phyloP scores from a whole-genome alignment of 1,140 invertebrate species.

The Colletes gigas region DNA sequence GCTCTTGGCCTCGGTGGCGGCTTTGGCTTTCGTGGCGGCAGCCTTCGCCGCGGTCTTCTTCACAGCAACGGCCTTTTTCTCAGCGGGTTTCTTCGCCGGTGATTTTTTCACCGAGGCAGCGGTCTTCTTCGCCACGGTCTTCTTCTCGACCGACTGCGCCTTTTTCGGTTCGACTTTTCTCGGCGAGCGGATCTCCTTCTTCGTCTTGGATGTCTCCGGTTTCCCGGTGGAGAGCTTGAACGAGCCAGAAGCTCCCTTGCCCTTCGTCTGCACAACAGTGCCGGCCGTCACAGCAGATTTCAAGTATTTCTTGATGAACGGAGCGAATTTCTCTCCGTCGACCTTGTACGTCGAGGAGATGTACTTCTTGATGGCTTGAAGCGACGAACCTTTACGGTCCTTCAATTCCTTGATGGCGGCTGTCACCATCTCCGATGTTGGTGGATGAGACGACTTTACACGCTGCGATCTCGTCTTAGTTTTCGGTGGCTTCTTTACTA shows the following conservation, averaged over 20 bases:
- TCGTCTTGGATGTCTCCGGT: not conserved
- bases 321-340: constrained; percentile 56
- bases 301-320: constrained; percentile 58
- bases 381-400: constrained; percentile 60
- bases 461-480: constrained; percentile 33
- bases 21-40: not conserved
- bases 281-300: constrained; percentile 49
- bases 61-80: constrained; percentile 9
- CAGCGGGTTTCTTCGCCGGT: constrained; percentile 18
- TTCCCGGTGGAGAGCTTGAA: constrained; percentile 43
- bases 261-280: constrained; percentile 57
- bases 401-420: constrained; percentile 59
- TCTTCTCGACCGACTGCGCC: constrained; percentile 17
- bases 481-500: constrained; percentile 44
- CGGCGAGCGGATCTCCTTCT: not conserved
- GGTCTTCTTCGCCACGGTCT: constrained; percentile 11
- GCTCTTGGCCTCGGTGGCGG: not conserved
- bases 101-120: constrained; percentile 3
- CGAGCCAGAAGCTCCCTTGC: constrained; percentile 59
- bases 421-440: constrained; percentile 56
- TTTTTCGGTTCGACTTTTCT: not conserved
- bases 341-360: constrained; percentile 55
- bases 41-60: constrained; percentile 8
- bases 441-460: constrained; percentile 43
- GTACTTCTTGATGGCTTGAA: constrained; percentile 68